Conservation (phyloP, 2,888 invertebrate species). For the Proisotoma minuta region DNA sequence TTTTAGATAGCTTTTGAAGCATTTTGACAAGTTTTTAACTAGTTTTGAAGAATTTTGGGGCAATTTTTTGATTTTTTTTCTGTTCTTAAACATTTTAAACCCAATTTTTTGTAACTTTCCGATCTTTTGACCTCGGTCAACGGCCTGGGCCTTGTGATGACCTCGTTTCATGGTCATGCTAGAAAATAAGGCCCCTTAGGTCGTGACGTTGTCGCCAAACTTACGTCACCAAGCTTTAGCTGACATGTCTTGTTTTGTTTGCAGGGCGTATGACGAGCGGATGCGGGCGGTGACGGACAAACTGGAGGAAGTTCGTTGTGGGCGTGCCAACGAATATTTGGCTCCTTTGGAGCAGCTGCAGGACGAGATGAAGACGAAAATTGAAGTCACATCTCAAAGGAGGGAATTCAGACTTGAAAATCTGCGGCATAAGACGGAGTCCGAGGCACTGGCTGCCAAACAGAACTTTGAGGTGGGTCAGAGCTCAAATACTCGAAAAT, state of each 20-base stretch:
- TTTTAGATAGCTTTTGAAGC: too few species aligned
- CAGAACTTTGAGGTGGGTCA: slow-evolving; percentile 81
- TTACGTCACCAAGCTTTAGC: too few species aligned
- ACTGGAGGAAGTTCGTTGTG: slow-evolving; percentile 76
- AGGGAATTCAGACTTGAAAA: slow-evolving; percentile 73
- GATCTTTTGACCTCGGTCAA: too few species aligned
- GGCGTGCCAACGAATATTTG: slow-evolving; percentile 81
- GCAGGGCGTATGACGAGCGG: slow-evolving; percentile 71
- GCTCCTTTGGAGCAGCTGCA: slow-evolving; percentile 78
- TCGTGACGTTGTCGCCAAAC: too few species aligned
- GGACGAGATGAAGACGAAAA: slow-evolving; percentile 76
- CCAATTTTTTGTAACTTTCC: too few species aligned
- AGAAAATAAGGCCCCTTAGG: too few species aligned
- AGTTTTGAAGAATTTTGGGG: too few species aligned
- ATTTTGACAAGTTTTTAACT: too few species aligned
- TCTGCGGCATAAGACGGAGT: slow-evolving; percentile 76
- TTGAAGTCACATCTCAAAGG: slow-evolving; percentile 85
- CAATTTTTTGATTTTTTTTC: too few species aligned
- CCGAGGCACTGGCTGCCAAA: slow-evolving; percentile 79
- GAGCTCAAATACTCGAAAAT: not conserved
- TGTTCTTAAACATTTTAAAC: too few species aligned
- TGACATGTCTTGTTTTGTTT: slow-evolving; percentile 26
- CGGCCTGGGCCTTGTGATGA: too few species aligned
- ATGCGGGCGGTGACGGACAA: slow-evolving; percentile 78
- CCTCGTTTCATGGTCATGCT: too few species aligned